A percentile compares a stretch with the other conserved stretches of the same genome.
These are phyloP conservation scores for Laothoe populi DNA, from an alignment of 2,888 invertebrate species.

Conservation along the genomic window DNA sequence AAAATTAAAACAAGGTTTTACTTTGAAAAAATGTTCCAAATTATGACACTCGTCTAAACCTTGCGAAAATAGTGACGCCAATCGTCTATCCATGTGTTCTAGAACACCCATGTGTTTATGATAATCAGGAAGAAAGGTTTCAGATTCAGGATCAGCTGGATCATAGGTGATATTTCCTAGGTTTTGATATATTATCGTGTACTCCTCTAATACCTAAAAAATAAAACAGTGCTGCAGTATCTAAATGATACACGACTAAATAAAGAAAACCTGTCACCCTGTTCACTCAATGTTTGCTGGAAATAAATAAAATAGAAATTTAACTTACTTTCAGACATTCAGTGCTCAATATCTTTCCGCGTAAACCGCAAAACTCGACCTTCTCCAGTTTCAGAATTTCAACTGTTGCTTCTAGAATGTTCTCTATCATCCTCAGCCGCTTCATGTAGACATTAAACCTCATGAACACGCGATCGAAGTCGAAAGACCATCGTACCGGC, in stretches of 20 bases:
- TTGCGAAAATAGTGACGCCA: conserved; percentile 92
- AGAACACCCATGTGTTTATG: conserved; percentile 85
- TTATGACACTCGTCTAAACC: conserved; percentile 91
- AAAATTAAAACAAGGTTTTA: conserved; percentile 34
- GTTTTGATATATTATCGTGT: conserved; percentile 58
- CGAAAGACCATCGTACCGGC: conserved; percentile 90
- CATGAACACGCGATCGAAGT: conserved; percentile 88
- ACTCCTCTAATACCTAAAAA: conserved; percentile 67
- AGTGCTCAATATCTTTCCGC: conserved; percentile 85
- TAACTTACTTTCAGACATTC: conserved; percentile 74
- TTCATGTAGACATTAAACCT: conserved; percentile 87
- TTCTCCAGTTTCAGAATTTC: conserved; percentile 95
- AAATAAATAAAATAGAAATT: not conserved
- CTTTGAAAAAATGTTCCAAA: conserved; percentile 76
- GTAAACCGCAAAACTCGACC: conserved; percentile 90
- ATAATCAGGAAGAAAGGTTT: conserved; percentile 87
- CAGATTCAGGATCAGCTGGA: conserved; percentile 89
- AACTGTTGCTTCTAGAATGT: conserved; percentile 89
- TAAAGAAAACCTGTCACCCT: no score
- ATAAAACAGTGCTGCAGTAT: not conserved
- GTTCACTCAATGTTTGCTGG: no score
- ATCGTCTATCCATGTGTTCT: conserved; percentile 89
- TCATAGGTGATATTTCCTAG: conserved; percentile 88
- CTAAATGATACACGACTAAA: no score
- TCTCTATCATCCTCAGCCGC: conserved; percentile 87